Percentiles rank a stretch among this genome's conserved stretches.
phyloP scores from a whole-genome alignment of 2,888 invertebrate species.

The Chrysolina americana region DNA sequence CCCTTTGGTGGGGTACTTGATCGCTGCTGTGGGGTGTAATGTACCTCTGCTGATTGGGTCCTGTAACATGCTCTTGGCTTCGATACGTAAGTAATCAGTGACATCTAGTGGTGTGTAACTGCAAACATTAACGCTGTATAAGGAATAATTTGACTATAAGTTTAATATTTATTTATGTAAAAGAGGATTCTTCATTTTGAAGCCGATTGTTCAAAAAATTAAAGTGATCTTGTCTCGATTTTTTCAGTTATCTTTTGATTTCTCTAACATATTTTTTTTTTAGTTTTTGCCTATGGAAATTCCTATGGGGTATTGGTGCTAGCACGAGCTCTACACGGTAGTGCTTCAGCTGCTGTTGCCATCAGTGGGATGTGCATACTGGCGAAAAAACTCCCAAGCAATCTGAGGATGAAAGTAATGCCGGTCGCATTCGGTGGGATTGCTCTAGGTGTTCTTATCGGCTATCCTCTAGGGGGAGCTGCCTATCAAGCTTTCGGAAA shows the following conservation, averaged over 20 bases:
- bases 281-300: slow-evolving; percentile 84
- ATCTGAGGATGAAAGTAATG: slow-evolving; percentile 79
- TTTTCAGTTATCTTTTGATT: too few relatives aligned
- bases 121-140: too few relatives aligned
- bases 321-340: slow-evolving; percentile 84
- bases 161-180: too few relatives aligned
- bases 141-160: too few relatives aligned
- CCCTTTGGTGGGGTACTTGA: slow-evolving; percentile 81
- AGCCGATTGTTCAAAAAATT: too few relatives aligned
- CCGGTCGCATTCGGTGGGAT: slow-evolving; percentile 86
- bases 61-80: slow-evolving; percentile 77
- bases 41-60: slow-evolving; percentile 80
- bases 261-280: slow-evolving; percentile 48
- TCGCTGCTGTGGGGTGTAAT: slow-evolving; percentile 77
- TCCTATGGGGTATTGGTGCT: slow-evolving; percentile 79
- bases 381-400: slow-evolving; percentile 74
- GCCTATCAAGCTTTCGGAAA: slow-evolving; percentile 84
- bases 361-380: slow-evolving; percentile 88
- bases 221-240: too few relatives aligned
- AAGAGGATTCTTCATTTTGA: too few relatives aligned
- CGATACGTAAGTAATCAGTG: slow-evolving; percentile 78
- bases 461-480: slow-evolving; percentile 87
- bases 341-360: slow-evolving; percentile 85
- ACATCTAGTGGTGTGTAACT: too few relatives aligned
- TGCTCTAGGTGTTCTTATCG: slow-evolving; percentile 84